phyloP scores from a whole-genome alignment of 2,888 invertebrate species.

The Spicauda simplicius region DNA sequence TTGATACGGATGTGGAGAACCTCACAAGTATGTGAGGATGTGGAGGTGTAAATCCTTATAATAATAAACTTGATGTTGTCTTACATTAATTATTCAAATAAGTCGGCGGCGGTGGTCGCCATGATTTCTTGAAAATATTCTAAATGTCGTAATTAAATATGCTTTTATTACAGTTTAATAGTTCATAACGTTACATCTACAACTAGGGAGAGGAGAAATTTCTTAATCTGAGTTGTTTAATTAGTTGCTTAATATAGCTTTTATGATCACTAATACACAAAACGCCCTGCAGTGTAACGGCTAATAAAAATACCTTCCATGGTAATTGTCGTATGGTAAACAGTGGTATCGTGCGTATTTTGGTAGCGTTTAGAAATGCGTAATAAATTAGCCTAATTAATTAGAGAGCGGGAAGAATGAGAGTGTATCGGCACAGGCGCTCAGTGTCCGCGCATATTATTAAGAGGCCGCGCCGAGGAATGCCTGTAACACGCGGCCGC shows the following conservation, averaged over 20 bases:
- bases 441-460: background rate
- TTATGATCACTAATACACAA: conserved; percentile 6
- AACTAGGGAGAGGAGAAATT: conserved; percentile 8
- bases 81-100: too few relatives aligned
- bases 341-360: conserved; percentile 17
- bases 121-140: background rate
- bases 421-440: conserved; percentile 4
- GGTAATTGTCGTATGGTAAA: conserved; percentile 3
- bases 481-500: conserved; percentile 1
- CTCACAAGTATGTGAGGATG: too few relatives aligned
- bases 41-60: too few relatives aligned
- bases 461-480: conserved; percentile 3
- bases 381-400: conserved; percentile 30
- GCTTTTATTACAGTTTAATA: background rate
- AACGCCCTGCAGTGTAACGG: conserved; percentile 14
- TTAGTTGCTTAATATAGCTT: conserved; percentile 11
- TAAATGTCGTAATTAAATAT: background rate
- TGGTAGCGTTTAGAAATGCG: conserved; percentile 22
- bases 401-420: conserved; percentile 16
- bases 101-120: too few relatives aligned
- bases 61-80: too few relatives aligned
- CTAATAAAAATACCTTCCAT: conserved; percentile 20
- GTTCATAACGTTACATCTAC: conserved; percentile 8
- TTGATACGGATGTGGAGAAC: too few relatives aligned
- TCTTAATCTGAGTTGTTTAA: conserved; percentile 26